Evolutionary conservation across 2,888 invertebrate genomes (phyloP).

Genomic region (Cabera pusaria): DNA sequence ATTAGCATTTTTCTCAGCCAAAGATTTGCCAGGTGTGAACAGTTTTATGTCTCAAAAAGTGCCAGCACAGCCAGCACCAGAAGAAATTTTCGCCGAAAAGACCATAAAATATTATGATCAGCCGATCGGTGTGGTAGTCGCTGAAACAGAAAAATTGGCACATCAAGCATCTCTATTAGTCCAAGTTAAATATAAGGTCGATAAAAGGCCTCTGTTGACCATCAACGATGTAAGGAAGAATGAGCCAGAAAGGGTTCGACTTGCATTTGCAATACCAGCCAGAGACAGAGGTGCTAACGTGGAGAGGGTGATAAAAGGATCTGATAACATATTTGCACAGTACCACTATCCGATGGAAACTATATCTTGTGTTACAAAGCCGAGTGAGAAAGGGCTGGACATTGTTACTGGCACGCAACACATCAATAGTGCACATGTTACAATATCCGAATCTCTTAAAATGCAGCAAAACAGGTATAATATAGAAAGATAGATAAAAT

Average conservation of each 20-base stretch:
- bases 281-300: constrained; percentile 60
- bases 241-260: constrained; percentile 48
- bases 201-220: constrained; percentile 54
- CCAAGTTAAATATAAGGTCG: constrained; percentile 77
- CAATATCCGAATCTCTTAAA: constrained; percentile 74
- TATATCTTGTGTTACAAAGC: constrained; percentile 81
- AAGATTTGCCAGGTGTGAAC: constrained; percentile 88
- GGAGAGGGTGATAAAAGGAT: constrained; percentile 81
- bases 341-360: constrained; percentile 89
- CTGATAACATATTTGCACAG: constrained; percentile 80
- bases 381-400: constrained; percentile 87
- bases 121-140: constrained; percentile 87
- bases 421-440: constrained; percentile 79
- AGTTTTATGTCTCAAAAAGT: constrained; percentile 62
- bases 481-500: too few relatives aligned
- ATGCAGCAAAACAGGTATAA: constrained; percentile 84
- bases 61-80: constrained; percentile 39
- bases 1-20: constrained; percentile 84
- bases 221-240: constrained; percentile 51
- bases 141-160: constrained; percentile 81
- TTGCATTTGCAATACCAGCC: constrained; percentile 49
- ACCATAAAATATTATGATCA: constrained; percentile 85
- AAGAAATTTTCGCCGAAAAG: constrained; percentile 78
- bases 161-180: constrained; percentile 83
- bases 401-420: constrained; percentile 84